phyloP scores from a whole-genome alignment of 2,888 invertebrate species.

The Chloroclystis v-ata region DNA sequence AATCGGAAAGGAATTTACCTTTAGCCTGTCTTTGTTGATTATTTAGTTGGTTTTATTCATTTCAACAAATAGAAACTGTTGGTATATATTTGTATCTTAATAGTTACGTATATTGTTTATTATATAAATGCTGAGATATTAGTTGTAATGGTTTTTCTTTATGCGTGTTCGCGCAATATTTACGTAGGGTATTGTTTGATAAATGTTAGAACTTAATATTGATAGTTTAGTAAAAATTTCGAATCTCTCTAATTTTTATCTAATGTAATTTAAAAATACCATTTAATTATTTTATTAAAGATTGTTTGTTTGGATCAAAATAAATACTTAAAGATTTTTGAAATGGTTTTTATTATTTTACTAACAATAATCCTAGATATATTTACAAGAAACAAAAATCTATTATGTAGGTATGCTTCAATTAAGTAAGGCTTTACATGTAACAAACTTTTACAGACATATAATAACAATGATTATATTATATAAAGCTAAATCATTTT shows the following conservation, averaged over 20 bases:
- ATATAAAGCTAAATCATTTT: too few relatives aligned
- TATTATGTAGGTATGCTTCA: too few relatives aligned
- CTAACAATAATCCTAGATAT: neutral
- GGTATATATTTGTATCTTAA: neutral
- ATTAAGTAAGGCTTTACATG: too few relatives aligned
- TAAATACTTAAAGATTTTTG: conserved; percentile 54
- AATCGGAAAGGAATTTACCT: too few relatives aligned
- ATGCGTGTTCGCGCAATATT: neutral
- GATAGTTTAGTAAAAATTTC: conserved; percentile 33
- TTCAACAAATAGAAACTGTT: too few relatives aligned
- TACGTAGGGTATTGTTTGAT: conserved; percentile 5
- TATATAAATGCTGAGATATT: too few relatives aligned
- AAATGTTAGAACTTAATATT: conserved; percentile 16
- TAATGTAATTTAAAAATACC: conserved; percentile 35
- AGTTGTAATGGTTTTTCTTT: neutral
- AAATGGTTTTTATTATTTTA: conserved; percentile 21
- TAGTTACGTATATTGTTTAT: neutral
- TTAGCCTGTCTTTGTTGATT: too few relatives aligned
- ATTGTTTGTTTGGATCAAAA: conserved; percentile 60
- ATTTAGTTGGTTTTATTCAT: too few relatives aligned
- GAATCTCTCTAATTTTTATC: conserved; percentile 34
- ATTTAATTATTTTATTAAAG: conserved; percentile 38
- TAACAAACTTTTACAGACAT: too few relatives aligned
- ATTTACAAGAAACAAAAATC: neutral
- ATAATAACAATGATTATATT: too few relatives aligned